Conservation (phyloP, 2,888 invertebrate species). For the Archaeoteleia sp. region DNA sequence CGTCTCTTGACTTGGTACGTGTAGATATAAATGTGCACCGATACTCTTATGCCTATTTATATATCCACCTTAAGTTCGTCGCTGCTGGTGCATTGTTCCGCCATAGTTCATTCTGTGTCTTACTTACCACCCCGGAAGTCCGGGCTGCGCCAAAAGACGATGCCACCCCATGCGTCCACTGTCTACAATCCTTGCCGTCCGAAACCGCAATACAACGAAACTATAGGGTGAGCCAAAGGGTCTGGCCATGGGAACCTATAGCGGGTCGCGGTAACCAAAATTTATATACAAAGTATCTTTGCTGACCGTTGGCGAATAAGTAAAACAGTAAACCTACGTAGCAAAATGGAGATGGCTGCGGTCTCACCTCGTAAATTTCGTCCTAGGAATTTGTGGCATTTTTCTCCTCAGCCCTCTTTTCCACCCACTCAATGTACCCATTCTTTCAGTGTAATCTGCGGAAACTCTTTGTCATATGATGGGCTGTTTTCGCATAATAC, state of each 20-base stretch:
- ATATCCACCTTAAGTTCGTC: slow-evolving; percentile 42
- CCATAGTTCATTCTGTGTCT: slow-evolving; percentile 61
- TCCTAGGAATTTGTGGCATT: slow-evolving; percentile 60
- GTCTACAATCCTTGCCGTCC: slow-evolving; percentile 11
- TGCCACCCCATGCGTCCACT: slow-evolving; percentile 43
- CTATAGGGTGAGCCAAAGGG: slow-evolving; percentile 32
- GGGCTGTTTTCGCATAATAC: no score
- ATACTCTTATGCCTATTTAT: slow-evolving; percentile 54
- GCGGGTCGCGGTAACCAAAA: slow-evolving; percentile 61
- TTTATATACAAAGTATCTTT: slow-evolving; percentile 73
- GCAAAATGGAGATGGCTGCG: slow-evolving; percentile 56
- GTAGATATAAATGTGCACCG: slow-evolving; percentile 46
- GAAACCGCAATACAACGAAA: slow-evolving; percentile 45
- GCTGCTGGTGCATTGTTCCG: slow-evolving; percentile 53
- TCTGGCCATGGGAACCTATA: slow-evolving; percentile 26
- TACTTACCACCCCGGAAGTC: slow-evolving; percentile 57
- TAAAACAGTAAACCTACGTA: slow-evolving; percentile 65
- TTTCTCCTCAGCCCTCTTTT: slow-evolving; percentile 54
- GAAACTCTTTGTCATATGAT: no score
- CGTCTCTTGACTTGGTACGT: slow-evolving; percentile 47
- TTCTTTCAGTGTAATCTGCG: no score
- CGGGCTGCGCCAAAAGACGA: slow-evolving; percentile 60
- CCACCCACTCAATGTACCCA: slow-evolving; percentile 8
- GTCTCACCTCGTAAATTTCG: slow-evolving; percentile 66
- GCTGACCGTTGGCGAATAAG: slow-evolving; percentile 65